Conservation (phyloP, 2,113 vertebrate species). For the Myotis yumanensis region DNA sequence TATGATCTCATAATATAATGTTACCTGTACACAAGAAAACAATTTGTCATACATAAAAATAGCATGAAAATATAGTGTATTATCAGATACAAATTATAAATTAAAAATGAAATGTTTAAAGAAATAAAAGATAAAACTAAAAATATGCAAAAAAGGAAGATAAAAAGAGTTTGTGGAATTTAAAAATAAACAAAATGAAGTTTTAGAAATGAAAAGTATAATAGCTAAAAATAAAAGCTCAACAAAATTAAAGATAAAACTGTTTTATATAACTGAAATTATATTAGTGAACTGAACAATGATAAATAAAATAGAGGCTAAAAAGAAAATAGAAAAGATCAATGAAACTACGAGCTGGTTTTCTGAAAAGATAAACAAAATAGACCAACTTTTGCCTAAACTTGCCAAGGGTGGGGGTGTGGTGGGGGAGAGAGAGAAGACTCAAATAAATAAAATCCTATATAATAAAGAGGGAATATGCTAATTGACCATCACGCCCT, state of each 20-base stretch:
- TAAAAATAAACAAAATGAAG: slow-evolving; percentile 19
- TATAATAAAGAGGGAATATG: too few relatives aligned
- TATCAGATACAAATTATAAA: neutral
- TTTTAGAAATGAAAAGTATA: neutral
- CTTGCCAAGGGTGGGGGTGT: too few relatives aligned
- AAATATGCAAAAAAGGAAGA: neutral
- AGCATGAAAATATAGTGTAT: neutral
- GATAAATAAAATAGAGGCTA: neutral
- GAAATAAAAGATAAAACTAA: neutral
- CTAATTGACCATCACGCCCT: too few relatives aligned
- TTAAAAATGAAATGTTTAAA: neutral
- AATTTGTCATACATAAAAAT: neutral
- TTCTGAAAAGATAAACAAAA: neutral
- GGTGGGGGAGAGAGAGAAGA: neutral
- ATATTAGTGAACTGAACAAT: neutral
- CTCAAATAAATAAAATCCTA: neutral
- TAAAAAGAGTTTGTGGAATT: neutral
- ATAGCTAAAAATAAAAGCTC: neutral
- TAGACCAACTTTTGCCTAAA: neutral
- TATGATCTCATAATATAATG: neutral
- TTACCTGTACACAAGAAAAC: neutral
- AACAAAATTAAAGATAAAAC: neutral
- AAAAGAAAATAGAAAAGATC: neutral
- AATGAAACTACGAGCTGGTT: neutral
- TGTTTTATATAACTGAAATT: neutral